Conservation (phyloP, 2,888 invertebrate genomes). For the Malacosoma neustria region DNA sequence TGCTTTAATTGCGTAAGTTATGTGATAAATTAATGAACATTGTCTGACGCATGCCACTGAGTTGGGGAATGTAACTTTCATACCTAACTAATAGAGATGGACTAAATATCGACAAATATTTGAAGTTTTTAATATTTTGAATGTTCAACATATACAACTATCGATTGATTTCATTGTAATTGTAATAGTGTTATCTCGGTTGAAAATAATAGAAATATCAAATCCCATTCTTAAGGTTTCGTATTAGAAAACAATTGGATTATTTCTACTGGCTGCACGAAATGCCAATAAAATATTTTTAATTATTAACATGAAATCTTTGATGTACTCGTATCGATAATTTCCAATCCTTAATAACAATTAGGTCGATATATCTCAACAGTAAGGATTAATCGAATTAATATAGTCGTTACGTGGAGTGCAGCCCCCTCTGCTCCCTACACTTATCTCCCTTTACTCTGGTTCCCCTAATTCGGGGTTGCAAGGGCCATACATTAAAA, state of each 20-base stretch:
- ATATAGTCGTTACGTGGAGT: slow-evolving; percentile 37
- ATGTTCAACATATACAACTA: not conserved
- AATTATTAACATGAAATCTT: too few relatives aligned
- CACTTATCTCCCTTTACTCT: not conserved
- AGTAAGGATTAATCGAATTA: slow-evolving; percentile 35
- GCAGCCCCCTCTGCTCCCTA: slow-evolving; percentile 12
- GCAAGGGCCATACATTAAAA: too few relatives aligned
- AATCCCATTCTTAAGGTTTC: too few relatives aligned
- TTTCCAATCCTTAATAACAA: slow-evolving; percentile 5
- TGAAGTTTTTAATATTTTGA: not conserved
- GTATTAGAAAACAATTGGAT: too few relatives aligned
- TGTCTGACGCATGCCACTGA: slow-evolving; percentile 9
- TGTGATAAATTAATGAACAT: slow-evolving; percentile 9
- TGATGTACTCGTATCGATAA: not conserved
- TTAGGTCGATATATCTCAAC: slow-evolving; percentile 20
- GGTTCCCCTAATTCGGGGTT: not conserved
- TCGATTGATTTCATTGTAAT: too few relatives aligned
- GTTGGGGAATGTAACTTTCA: slow-evolving; percentile 9
- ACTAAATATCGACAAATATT: not conserved
- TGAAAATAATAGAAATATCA: too few relatives aligned
- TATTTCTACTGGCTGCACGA: too few relatives aligned
- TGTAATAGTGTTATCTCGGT: too few relatives aligned
- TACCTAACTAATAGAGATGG: not conserved
- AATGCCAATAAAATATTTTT: too few relatives aligned
- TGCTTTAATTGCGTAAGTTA: not conserved